phyloP scores from a whole-genome alignment of 2,797 vertebrate species.

The Setipinna tenuifilis region DNA sequence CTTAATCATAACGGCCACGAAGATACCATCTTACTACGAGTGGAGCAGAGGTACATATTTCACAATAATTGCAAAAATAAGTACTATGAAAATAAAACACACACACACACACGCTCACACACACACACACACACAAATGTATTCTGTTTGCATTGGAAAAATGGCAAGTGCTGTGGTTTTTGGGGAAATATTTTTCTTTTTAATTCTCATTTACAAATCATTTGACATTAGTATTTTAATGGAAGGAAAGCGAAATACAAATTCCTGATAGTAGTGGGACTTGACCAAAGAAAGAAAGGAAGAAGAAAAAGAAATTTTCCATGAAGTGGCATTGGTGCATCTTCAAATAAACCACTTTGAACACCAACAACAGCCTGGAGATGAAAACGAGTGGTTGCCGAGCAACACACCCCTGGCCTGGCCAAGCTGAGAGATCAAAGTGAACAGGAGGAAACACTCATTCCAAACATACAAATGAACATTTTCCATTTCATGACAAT shows the following conservation, averaged over 20 bases:
- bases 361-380: background rate
- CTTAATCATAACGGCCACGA: background rate
- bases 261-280: constrained; percentile 5
- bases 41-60: background rate
- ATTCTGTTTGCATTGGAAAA: background rate
- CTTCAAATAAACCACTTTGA: background rate
- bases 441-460: background rate
- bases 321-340: background rate
- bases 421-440: background rate
- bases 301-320: background rate
- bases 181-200: constrained; percentile 14
- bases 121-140: constrained; percentile 5
- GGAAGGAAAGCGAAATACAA: constrained; percentile 16
- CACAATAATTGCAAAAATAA: constrained; percentile 22
- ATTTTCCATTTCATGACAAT: background rate
- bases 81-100: background rate
- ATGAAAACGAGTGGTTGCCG: background rate
- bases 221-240: constrained; percentile 25
- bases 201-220: constrained; percentile 26
- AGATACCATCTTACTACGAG: background rate
- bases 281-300: background rate
- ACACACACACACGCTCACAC: background rate
- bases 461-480: background rate
- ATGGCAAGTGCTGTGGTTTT: background rate
- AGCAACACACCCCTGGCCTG: background rate